A percentile compares a stretch with the other conserved stretches of the same genome.
Conservation (phyloP, 1,140 invertebrate species). For the Drosophila pallidifrons region DNA sequence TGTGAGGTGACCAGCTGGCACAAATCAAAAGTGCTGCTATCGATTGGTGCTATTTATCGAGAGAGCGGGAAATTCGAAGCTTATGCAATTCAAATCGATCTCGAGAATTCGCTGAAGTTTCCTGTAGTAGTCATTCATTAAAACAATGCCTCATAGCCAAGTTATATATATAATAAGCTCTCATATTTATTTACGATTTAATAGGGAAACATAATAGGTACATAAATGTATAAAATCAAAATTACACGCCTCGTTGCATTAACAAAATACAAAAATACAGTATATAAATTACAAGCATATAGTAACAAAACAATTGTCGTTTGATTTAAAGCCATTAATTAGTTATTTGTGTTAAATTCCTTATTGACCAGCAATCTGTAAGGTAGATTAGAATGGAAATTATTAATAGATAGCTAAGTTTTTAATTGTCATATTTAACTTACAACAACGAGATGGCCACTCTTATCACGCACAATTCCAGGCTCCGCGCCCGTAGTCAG, state of each 20-base stretch:
- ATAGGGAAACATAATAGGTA: slow-evolving; percentile 43
- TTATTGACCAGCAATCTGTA: slow-evolving; percentile 84
- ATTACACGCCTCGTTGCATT: slow-evolving; percentile 59
- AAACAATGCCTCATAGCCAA: not conserved
- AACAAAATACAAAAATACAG: slow-evolving; percentile 73
- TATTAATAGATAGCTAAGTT: not conserved
- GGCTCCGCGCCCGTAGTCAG: slow-evolving; percentile 89
- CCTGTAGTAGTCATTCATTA: no score
- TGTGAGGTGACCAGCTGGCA: not conserved
- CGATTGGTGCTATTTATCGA: slow-evolving; percentile 3
- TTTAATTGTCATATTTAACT: slow-evolving; percentile 73
- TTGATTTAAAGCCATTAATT: slow-evolving; percentile 78
- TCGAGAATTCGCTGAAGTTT: no score
- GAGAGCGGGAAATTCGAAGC: not conserved
- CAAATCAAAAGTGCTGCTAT: not conserved
- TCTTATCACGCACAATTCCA: slow-evolving; percentile 91
- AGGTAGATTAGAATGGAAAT: slow-evolving; percentile 7
- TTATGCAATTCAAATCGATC: no score
- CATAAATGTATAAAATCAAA: slow-evolving; percentile 64
- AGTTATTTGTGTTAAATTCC: slow-evolving; percentile 59
- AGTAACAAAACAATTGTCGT: slow-evolving; percentile 70
- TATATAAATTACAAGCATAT: slow-evolving; percentile 74
- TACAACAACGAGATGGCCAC: slow-evolving; percentile 93
- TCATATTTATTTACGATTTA: slow-evolving; percentile 57
- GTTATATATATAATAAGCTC: slow-evolving; percentile 13